These are phyloP conservation scores for Zelleria hepariella DNA, from an alignment of 2,888 invertebrate genomes.

Conservation along the genomic window DNA sequence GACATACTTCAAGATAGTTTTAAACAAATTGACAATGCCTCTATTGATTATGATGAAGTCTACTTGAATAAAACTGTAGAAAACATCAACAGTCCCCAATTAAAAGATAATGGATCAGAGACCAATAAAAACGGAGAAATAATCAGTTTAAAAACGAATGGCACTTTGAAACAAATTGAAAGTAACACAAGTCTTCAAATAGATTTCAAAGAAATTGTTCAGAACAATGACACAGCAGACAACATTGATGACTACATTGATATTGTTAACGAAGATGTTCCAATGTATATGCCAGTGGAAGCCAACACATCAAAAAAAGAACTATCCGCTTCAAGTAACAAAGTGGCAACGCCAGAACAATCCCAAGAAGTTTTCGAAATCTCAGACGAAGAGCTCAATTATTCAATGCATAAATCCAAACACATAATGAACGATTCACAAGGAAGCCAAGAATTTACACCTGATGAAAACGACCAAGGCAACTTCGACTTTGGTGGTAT, in stretches of 20 bases:
- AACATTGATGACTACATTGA: not conserved
- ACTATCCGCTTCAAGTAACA: not conserved
- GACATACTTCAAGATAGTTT: not conserved
- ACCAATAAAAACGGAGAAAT: not conserved
- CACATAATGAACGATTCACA: conserved; percentile 16
- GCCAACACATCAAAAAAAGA: not conserved
- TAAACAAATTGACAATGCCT: not conserved
- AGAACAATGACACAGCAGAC: not conserved
- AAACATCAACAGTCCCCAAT: not conserved
- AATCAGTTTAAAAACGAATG: no score
- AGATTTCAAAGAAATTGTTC: not conserved
- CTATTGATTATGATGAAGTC: conserved; percentile 54
- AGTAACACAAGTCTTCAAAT: not conserved
- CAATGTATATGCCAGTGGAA: not conserved
- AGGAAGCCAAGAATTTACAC: conserved; percentile 7
- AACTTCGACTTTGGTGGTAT: conserved; percentile 33
- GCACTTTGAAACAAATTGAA: not conserved
- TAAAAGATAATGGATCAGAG: not conserved
- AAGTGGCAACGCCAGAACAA: not conserved
- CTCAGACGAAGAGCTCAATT: conserved; percentile 76
- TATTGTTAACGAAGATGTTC: not conserved
- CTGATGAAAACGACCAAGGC: not conserved
- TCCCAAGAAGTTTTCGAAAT: conserved; percentile 38
- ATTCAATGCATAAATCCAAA: conserved; percentile 63
- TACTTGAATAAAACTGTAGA: not conserved